Conservation (phyloP, 1,140 invertebrate species). For the Pemphigus obesinymphae region DNA sequence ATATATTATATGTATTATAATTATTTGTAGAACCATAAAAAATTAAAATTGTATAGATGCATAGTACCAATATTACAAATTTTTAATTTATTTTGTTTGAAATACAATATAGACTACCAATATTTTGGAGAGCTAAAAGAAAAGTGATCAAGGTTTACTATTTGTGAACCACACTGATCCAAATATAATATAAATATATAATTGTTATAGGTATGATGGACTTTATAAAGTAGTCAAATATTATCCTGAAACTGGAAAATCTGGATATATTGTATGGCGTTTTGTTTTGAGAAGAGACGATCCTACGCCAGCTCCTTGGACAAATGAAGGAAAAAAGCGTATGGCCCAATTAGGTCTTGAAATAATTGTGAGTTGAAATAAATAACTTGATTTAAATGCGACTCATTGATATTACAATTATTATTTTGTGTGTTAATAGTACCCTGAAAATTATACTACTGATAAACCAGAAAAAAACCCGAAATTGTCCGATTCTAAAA, state of each 20-base stretch:
- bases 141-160: too few relatives aligned
- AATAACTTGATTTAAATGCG: neutral
- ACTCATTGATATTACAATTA: neutral
- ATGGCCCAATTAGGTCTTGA: constrained; percentile 51
- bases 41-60: too few relatives aligned
- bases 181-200: neutral
- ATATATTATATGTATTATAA: too few relatives aligned
- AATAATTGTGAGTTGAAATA: constrained; percentile 49
- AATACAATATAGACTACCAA: too few relatives aligned
- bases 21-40: too few relatives aligned
- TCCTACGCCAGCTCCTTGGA: constrained; percentile 75
- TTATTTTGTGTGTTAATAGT: constrained; percentile 47
- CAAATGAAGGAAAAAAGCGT: constrained; percentile 61
- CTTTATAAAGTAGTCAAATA: constrained; percentile 81
- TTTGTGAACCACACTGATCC: too few relatives aligned
- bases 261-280: constrained; percentile 76
- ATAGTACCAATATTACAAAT: too few relatives aligned
- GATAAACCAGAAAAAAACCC: constrained; percentile 43
- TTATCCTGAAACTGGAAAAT: constrained; percentile 72
- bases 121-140: too few relatives aligned
- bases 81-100: too few relatives aligned
- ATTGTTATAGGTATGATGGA: constrained; percentile 62
- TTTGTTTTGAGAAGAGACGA: constrained; percentile 77
- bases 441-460: constrained; percentile 70
- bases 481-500: neutral